Evolutionary conservation across 1,140 invertebrate species (phyloP).

Genomic region (Drosophila punjabiensis): DNA sequence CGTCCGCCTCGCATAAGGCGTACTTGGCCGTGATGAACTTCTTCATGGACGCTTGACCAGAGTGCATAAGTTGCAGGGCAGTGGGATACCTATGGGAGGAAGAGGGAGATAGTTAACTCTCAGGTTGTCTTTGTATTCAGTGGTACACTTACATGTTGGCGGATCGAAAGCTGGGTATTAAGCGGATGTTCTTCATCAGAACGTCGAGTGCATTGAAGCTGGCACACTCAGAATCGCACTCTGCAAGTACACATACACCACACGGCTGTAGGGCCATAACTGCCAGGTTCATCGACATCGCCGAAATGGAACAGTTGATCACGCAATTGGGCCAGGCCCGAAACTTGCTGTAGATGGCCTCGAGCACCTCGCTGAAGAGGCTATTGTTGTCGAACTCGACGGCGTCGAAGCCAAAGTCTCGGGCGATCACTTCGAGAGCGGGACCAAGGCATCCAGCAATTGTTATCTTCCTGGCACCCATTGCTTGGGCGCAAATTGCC

Average conservation of each 20-base stretch:
- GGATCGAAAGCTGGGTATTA: constrained; percentile 72
- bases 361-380: constrained; percentile 55
- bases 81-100: constrained; percentile 63
- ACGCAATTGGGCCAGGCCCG: constrained; percentile 63
- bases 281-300: constrained; percentile 73
- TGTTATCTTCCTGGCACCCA: constrained; percentile 67
- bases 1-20: constrained; percentile 36
- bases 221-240: constrained; percentile 69
- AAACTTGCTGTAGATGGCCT: constrained; percentile 55
- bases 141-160: constrained; percentile 64
- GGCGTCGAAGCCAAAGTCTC: constrained; percentile 50
- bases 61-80: constrained; percentile 65
- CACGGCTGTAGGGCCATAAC: constrained; percentile 72
- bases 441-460: constrained; percentile 45
- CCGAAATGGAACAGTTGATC: constrained; percentile 69
- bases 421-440: constrained; percentile 33
- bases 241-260: constrained; percentile 67
- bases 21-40: constrained; percentile 57
- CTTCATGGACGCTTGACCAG: constrained; percentile 59
- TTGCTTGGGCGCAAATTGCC: constrained; percentile 62
- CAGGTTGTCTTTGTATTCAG: not conserved
- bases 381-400: constrained; percentile 51
- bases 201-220: constrained; percentile 75
- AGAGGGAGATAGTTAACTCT: not conserved
- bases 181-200: constrained; percentile 76